Evolutionary conservation across 2,888 invertebrate species (phyloP).

Genomic region (Phengaris arion): DNA sequence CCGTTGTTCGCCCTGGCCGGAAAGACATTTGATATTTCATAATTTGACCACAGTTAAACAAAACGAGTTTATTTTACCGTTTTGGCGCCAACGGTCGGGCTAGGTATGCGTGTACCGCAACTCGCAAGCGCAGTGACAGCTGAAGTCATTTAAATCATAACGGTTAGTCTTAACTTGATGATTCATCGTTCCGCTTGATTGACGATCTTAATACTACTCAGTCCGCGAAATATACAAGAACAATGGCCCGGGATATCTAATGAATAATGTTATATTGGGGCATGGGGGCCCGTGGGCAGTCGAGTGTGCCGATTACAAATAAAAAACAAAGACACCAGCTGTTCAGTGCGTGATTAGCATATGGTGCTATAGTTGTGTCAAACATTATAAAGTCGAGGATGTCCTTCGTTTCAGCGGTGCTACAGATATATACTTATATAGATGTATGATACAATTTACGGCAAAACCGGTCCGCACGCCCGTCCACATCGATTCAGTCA

Average conservation of each 20-base stretch:
- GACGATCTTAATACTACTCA: constrained; percentile 45
- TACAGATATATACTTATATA: constrained; percentile 45
- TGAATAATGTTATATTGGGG: too few species aligned
- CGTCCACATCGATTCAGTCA: constrained; percentile 64
- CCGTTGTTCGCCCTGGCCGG: neutral
- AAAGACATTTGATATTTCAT: constrained; percentile 22
- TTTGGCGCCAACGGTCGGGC: constrained; percentile 45
- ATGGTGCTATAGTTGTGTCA: constrained; percentile 21
- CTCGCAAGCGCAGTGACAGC: constrained; percentile 60
- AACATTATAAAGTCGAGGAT: constrained; percentile 35
- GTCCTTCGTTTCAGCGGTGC: constrained; percentile 59
- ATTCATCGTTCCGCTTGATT: constrained; percentile 75
- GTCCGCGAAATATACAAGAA: constrained; percentile 34
- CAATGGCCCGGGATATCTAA: constrained; percentile 36
- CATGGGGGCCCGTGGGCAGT: constrained; percentile 16
- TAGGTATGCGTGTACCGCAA: constrained; percentile 61
- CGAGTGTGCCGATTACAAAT: constrained; percentile 29
- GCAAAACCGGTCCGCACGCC: constrained; percentile 67
- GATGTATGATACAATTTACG: constrained; percentile 61
- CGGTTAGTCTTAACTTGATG: constrained; percentile 68
- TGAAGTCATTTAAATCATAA: constrained; percentile 74
- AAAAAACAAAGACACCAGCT: constrained; percentile 45
- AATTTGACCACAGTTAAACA: constrained; percentile 28
- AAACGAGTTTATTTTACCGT: constrained; percentile 43
- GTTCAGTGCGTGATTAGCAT: constrained; percentile 33